Evolutionary conservation across 2,113 vertebrate species (phyloP).

Genomic region (Penelope pileata): DNA sequence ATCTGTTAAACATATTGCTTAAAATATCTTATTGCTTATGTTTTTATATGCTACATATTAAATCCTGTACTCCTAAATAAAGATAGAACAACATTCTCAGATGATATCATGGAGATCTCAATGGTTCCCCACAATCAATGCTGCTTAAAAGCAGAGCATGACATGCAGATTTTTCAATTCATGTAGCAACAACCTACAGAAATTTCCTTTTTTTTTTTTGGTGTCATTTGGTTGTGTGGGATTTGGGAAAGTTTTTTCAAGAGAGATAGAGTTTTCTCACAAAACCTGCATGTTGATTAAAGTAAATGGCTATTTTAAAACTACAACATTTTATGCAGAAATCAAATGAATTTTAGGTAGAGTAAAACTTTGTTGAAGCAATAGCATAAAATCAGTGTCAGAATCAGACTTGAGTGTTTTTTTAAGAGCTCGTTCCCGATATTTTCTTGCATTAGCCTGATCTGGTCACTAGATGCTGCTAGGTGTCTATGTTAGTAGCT

Average conservation of each 20-base stretch:
- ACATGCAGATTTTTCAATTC: background rate
- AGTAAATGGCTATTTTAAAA: background rate
- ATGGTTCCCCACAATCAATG: background rate
- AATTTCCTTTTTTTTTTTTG: background rate
- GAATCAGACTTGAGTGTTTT: rapidly evolving
- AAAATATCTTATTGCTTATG: background rate
- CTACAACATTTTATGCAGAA: background rate
- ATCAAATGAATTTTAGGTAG: background rate
- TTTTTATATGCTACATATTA: background rate
- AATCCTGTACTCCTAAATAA: background rate
- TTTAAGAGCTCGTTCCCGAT: background rate
- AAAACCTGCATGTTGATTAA: background rate
- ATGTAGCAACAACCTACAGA: background rate
- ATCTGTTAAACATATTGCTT: background rate
- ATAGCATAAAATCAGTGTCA: background rate
- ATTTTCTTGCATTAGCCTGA: constrained; percentile 15
- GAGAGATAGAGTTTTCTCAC: background rate
- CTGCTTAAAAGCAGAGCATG: background rate
- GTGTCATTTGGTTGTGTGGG: rapidly evolving
- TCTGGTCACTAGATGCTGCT: constrained; percentile 74
- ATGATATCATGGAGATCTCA: rapidly evolving
- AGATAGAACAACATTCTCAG: background rate
- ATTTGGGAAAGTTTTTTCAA: background rate
- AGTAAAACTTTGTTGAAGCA: background rate
- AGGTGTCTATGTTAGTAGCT: background rate